phyloP scores from a whole-genome alignment of 2,797 vertebrate species.

The Bucorvus abyssinicus region DNA sequence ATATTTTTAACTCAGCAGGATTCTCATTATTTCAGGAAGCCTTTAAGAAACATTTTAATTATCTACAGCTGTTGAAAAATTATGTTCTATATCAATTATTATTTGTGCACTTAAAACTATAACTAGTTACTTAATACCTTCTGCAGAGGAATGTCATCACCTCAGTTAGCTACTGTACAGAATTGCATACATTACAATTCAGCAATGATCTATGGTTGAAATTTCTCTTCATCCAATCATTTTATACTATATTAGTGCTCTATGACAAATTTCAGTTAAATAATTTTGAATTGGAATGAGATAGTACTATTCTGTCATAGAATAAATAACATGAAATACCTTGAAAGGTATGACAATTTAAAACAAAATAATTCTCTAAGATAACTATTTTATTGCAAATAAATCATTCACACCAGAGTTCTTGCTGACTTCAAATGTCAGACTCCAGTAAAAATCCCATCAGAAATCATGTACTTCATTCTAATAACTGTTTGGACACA shows the following conservation, averaged over 20 bases:
- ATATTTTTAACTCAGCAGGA: neutral
- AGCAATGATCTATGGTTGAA: neutral
- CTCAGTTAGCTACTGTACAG: neutral
- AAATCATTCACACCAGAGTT: neutral
- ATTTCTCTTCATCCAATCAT: neutral
- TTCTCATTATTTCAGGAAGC: neutral
- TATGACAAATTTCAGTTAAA: neutral
- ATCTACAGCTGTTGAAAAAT: conserved; percentile 1
- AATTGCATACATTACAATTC: neutral
- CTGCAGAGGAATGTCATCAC: neutral
- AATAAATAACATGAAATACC: neutral
- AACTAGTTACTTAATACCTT: neutral
- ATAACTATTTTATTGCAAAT: neutral
- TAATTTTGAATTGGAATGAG: neutral
- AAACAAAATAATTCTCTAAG: neutral
- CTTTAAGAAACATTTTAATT: conserved; percentile 15
- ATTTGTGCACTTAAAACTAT: neutral
- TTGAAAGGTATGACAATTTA: neutral
- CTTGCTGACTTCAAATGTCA: neutral
- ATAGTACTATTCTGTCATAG: neutral
- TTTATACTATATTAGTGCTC: neutral
- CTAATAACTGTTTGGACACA: neutral
- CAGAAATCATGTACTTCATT: neutral
- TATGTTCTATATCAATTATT: neutral
- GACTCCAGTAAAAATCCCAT: neutral